These are phyloP conservation scores for Linepithema humile DNA, from an alignment of 1,140 invertebrate genomes.

Conservation along the genomic window DNA sequence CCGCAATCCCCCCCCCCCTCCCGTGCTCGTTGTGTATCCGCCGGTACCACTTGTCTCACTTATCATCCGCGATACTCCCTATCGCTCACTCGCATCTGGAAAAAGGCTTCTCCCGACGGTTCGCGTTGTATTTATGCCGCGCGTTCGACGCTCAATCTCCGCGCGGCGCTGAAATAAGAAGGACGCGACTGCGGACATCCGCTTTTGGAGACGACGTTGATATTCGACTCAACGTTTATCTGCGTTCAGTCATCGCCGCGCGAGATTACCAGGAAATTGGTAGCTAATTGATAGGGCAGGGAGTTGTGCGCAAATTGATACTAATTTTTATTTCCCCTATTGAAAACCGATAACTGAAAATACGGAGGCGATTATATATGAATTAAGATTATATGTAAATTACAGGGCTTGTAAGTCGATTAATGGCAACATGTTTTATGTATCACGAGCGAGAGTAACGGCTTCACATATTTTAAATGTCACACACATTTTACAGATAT, in stretches of 20 bases:
- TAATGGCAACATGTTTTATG: background rate
- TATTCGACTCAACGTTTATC: slow-evolving; percentile 31
- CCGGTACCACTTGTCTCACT: slow-evolving; percentile 51
- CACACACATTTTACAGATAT: background rate
- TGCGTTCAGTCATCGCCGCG: slow-evolving; percentile 11
- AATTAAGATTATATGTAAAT: background rate
- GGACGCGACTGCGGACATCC: slow-evolving; percentile 36
- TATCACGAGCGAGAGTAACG: background rate
- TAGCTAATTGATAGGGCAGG: slow-evolving; percentile 13
- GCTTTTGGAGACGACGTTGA: slow-evolving; percentile 1
- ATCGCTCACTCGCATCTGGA: slow-evolving; percentile 54
- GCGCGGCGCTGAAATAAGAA: slow-evolving; percentile 24
- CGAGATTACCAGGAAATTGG: slow-evolving; percentile 37
- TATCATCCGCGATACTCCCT: slow-evolving; percentile 44
- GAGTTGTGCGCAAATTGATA: slow-evolving; percentile 23
- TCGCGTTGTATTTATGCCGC: slow-evolving; percentile 36
- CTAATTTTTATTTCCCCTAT: background rate
- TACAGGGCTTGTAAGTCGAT: background rate
- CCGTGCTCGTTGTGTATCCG: slow-evolving; percentile 32
- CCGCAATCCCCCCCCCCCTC: slow-evolving; percentile 41
- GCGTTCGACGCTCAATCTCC: slow-evolving; percentile 31
- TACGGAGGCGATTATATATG: background rate
- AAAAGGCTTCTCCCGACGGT: slow-evolving; percentile 27
- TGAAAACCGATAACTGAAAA: background rate
- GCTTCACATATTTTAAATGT: no score